Percentiles rank a stretch among this genome's conserved stretches.
Evolutionary conservation across 2,797 vertebrate genomes (phyloP).

Genomic region (Semaprochilodus insignis): DNA sequence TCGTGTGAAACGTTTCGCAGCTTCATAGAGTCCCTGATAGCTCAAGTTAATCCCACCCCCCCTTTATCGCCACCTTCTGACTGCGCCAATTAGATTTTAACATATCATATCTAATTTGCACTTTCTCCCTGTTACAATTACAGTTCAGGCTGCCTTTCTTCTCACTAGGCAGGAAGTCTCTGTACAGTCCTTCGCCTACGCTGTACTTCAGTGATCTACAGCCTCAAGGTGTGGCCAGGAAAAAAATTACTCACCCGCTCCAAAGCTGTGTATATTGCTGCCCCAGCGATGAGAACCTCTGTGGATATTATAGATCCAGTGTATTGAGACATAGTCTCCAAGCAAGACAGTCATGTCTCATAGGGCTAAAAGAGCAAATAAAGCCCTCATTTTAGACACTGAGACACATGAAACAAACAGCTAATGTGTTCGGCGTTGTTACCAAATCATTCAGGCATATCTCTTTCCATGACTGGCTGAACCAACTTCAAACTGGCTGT

Average conservation of each 20-base stretch:
- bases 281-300: not conserved
- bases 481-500: not conserved
- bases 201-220: conserved; percentile 38
- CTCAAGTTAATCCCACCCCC: conserved; percentile 47
- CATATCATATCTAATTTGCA: conserved; percentile 43
- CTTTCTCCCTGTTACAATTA: conserved; percentile 9
- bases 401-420: conserved; percentile 34
- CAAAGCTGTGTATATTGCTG: conserved; percentile 27
- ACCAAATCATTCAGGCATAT: conserved; percentile 2
- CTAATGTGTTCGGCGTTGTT: conserved; percentile 44
- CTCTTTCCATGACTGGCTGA: not conserved
- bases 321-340: conserved; percentile 29
- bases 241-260: conserved; percentile 13
- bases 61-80: conserved; percentile 52
- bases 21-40: conserved; percentile 50
- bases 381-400: conserved; percentile 14
- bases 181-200: conserved; percentile 15
- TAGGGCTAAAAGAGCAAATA: conserved; percentile 24
- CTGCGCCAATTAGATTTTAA: conserved; percentile 52
- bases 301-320: conserved; percentile 9
- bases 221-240: conserved; percentile 27
- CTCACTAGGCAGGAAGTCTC: conserved; percentile 18
- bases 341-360: conserved; percentile 10
- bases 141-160: not conserved
- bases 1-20: conserved; percentile 47